These are phyloP conservation scores for Archips xylosteana DNA, from an alignment of 2,888 invertebrate species.

Conservation along the genomic window DNA sequence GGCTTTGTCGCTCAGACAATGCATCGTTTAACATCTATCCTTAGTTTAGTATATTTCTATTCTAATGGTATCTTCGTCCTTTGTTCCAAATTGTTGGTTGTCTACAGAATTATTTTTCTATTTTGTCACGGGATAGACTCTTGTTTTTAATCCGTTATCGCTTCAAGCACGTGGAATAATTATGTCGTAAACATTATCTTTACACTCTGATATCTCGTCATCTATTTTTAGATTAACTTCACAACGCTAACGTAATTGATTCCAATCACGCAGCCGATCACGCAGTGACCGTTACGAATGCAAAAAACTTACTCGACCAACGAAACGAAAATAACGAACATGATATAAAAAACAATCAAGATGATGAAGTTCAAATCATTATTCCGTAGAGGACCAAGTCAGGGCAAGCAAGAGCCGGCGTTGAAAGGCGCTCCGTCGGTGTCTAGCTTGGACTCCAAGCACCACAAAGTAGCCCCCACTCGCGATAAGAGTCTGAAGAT, in stretches of 20 bases:
- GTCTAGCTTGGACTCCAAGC: constrained; percentile 88
- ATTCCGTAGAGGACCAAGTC: constrained; percentile 94
- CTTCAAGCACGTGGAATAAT: constrained; percentile 25
- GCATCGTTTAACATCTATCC: neutral
- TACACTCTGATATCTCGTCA: constrained; percentile 26
- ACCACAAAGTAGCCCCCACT: constrained; percentile 82
- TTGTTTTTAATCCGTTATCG: constrained; percentile 16
- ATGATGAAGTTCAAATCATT: constrained; percentile 97
- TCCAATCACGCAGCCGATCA: constrained; percentile 52
- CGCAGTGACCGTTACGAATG: constrained; percentile 48
- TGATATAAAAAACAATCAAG: constrained; percentile 75
- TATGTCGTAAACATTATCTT: constrained; percentile 24
- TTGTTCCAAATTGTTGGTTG: neutral
- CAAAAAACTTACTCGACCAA: constrained; percentile 64
- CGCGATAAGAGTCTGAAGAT: constrained; percentile 79
- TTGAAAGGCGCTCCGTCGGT: constrained; percentile 88
- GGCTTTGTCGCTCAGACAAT: neutral
- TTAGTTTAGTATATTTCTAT: neutral
- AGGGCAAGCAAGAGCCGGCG: constrained; percentile 81
- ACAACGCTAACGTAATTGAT: constrained; percentile 43
- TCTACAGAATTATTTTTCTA: neutral
- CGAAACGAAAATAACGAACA: constrained; percentile 72
- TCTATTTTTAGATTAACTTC: constrained; percentile 37
- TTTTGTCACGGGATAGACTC: neutral
- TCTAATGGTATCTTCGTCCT: neutral